Percentiles rank a stretch among this genome's conserved stretches.
Evolutionary conservation across 1,140 invertebrate genomes (phyloP).

Genomic region (Lepeophtheirus salmonis): DNA sequence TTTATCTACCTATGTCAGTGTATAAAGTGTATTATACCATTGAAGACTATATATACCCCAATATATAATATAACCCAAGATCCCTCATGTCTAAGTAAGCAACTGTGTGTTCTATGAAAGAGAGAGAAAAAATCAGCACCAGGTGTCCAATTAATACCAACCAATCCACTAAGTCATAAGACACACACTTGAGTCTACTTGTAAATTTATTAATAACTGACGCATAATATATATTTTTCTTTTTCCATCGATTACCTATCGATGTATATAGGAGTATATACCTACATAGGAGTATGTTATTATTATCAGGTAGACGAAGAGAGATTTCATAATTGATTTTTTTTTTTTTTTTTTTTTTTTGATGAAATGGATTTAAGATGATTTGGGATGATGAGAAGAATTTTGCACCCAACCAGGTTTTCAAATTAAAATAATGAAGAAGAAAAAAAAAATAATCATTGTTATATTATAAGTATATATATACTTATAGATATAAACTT

Average conservation of each 20-base stretch:
- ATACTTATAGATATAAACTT: too few relatives aligned
- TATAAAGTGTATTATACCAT: not conserved
- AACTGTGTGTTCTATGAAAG: too few relatives aligned
- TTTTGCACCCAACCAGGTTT: not conserved
- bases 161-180: too few relatives aligned
- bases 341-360: not conserved
- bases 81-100: too few relatives aligned
- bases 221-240: not conserved
- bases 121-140: too few relatives aligned
- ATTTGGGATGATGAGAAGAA: too few relatives aligned
- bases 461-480: too few relatives aligned
- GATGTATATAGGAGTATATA: not conserved
- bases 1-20: not conserved
- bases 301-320: not conserved
- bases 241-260: not conserved
- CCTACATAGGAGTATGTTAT: not conserved
- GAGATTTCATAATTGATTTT: not conserved
- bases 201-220: too few relatives aligned
- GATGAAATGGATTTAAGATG: too few relatives aligned
- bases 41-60: too few relatives aligned
- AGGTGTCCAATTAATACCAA: too few relatives aligned
- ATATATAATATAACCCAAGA: conserved; percentile 1
- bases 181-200: too few relatives aligned
- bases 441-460: not conserved
- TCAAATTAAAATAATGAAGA: not conserved